Evolutionary conservation across 35 echinoderm and acorn worm genomes (phyloP).

Genomic region (Lytechinus pictus): DNA sequence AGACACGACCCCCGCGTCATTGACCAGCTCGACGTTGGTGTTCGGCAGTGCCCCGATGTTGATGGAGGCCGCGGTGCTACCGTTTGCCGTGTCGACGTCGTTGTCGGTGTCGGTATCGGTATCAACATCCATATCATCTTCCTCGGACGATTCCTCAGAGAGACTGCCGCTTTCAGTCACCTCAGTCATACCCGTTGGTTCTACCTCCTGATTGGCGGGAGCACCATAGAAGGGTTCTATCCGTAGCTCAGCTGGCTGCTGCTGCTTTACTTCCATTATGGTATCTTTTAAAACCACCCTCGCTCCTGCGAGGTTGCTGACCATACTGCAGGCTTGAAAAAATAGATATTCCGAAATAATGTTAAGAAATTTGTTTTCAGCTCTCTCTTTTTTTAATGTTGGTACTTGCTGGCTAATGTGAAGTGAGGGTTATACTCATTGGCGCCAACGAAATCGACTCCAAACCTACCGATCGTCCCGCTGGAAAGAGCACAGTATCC

Average conservation of each 20-base stretch:
- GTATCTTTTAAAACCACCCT: not conserved
- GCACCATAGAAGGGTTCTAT: not conserved
- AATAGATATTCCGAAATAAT: not conserved
- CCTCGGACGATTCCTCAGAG: not conserved
- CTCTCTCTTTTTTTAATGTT: no score
- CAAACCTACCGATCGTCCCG: no score
- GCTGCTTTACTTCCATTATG: not conserved
- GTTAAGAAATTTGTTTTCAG: no score
- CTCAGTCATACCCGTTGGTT: not conserved
- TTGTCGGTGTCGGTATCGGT: not conserved
- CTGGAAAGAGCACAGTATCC: no score
- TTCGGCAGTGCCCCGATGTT: not conserved
- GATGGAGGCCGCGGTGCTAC: not conserved
- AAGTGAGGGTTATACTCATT: no score
- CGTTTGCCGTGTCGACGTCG: not conserved
- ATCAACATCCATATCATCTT: not conserved
- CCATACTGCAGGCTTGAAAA: not conserved
- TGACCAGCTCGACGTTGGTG: not conserved
- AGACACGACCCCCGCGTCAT: not conserved
- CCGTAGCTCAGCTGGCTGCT: not conserved
- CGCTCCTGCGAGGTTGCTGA: not conserved
- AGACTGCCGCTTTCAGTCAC: not conserved
- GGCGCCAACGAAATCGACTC: no score
- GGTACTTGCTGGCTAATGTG: no score
- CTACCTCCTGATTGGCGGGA: not conserved